These are phyloP conservation scores for Eolophus roseicapilla DNA, from an alignment of 2,113 vertebrate genomes.

Conservation along the genomic window DNA sequence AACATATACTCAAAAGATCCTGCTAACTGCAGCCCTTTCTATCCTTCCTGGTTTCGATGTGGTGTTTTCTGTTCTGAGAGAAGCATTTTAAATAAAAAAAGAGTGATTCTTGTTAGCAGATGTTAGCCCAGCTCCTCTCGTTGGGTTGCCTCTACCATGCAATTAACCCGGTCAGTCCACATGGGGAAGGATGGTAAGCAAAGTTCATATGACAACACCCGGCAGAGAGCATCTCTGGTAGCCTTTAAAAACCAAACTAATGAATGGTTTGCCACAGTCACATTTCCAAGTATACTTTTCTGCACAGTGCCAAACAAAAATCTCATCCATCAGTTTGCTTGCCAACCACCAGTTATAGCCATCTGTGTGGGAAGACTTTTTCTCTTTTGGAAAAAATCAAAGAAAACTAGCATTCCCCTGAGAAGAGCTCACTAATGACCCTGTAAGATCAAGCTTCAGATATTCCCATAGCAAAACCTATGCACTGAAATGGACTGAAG, in stretches of 20 bases:
- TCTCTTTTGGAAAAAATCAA: constrained; percentile 41
- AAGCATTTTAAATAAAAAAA: background rate
- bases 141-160: background rate
- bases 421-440: constrained; percentile 22
- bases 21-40: background rate
- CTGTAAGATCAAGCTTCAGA: constrained; percentile 9
- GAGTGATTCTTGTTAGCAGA: constrained; percentile 17
- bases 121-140: background rate
- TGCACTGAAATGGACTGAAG: background rate
- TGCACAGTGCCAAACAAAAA: constrained; percentile 16
- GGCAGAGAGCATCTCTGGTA: background rate
- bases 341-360: constrained; percentile 55
- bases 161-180: constrained; percentile 45
- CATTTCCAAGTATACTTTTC: background rate
- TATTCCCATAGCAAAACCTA: background rate
- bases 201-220: background rate
- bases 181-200: background rate
- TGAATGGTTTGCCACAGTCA: constrained; percentile 26
- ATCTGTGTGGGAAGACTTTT: constrained; percentile 56
- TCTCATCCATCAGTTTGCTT: constrained; percentile 54
- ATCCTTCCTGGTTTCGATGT: background rate
- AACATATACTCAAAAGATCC: background rate
- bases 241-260: constrained; percentile 48
- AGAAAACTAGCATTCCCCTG: constrained; percentile 28
- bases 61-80: background rate